These are phyloP conservation scores for Dolichallabes microphthalmus DNA, from an alignment of 2,113 vertebrate genomes.

Conservation along the genomic window DNA sequence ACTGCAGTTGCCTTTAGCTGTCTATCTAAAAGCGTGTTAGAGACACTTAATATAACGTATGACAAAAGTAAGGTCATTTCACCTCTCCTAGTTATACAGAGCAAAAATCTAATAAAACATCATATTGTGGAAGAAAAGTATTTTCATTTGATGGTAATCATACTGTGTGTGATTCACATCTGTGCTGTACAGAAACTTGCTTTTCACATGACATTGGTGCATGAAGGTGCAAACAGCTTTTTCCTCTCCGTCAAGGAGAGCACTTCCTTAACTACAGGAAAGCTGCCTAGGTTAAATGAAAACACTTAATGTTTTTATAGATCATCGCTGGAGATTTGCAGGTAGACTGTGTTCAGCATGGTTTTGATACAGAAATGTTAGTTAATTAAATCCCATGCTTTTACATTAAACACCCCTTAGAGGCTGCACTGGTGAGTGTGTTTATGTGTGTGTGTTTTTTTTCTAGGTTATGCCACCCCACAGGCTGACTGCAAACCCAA, in stretches of 20 bases:
- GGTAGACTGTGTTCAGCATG: not conserved
- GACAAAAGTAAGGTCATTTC: not conserved
- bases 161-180: not conserved
- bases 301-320: not conserved
- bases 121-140: not conserved
- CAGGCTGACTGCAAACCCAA: conserved; percentile 81
- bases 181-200: not conserved
- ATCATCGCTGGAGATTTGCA: not conserved
- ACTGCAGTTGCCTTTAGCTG: too few relatives aligned
- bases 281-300: not conserved
- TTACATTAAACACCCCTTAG: not conserved
- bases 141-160: not conserved
- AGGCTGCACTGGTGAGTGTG: not conserved
- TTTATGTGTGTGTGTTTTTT: not conserved
- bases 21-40: not conserved
- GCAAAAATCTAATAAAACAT: not conserved
- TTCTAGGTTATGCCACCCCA: conserved; percentile 86
- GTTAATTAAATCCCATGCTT: not conserved
- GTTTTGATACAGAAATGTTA: not conserved
- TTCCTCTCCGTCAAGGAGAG: not conserved
- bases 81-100: not conserved
- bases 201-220: not conserved
- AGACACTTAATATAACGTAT: not conserved
- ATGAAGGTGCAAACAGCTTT: not conserved
- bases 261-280: not conserved